Conservation (phyloP, 2,888 invertebrate genomes). For the Byasa hedistus region DNA sequence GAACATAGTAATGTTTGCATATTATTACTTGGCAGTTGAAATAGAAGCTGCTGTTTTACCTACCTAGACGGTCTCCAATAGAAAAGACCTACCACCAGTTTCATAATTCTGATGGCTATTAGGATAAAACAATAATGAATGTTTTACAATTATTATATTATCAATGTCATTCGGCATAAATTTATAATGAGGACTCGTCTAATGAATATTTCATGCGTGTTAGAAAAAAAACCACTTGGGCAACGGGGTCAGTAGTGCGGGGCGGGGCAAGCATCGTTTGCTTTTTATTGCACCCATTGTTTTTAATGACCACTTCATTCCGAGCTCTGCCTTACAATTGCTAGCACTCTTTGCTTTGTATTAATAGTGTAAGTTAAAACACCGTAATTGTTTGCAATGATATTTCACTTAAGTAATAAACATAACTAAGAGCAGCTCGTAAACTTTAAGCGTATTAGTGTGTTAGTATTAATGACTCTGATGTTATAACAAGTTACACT, state of each 20-base stretch:
- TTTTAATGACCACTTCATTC: slow-evolving; percentile 27
- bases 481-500: no score
- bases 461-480: no score
- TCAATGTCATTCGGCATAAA: slow-evolving; percentile 14
- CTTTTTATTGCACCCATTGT: slow-evolving; percentile 29
- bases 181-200: slow-evolving; percentile 12
- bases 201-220: slow-evolving; percentile 23
- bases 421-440: no score
- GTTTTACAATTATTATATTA: background rate
- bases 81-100: no score
- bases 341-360: slow-evolving; percentile 20
- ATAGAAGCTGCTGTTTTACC: no score
- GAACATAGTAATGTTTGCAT: no score
- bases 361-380: slow-evolving; percentile 9
- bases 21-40: no score
- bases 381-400: slow-evolving; percentile 2
- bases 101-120: no score
- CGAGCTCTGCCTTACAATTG: slow-evolving; percentile 22
- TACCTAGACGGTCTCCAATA: no score
- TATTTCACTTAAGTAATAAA: background rate
- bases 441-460: no score
- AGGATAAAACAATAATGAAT: no score
- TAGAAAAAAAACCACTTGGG: slow-evolving; percentile 18
- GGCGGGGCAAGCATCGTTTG: slow-evolving; percentile 9
- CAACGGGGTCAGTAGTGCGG: slow-evolving; percentile 26